Conservation (phyloP, 2,797 vertebrate genomes). For the Triplophysa yarkandensis region DNA sequence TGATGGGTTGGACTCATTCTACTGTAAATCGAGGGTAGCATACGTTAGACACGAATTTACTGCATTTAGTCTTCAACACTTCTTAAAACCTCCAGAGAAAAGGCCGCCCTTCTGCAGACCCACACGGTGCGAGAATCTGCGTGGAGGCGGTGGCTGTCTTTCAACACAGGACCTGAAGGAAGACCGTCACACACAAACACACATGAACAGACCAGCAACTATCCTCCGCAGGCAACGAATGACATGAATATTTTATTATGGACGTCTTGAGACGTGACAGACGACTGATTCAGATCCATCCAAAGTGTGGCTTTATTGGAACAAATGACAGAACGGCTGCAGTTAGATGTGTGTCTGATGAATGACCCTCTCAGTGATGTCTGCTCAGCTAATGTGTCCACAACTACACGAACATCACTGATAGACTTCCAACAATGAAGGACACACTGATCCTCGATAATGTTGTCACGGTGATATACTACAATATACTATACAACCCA, state of each 20-base stretch:
- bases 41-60: not conserved
- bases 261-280: constrained; percentile 68
- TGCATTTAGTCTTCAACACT: not conserved
- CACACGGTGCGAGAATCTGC: constrained; percentile 2
- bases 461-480: too few relatives aligned
- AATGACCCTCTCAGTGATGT: constrained; percentile 56
- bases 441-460: not conserved
- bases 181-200: constrained; percentile 48
- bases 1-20: not conserved
- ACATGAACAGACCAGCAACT: constrained; percentile 35
- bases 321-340: constrained; percentile 48
- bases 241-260: constrained; percentile 77
- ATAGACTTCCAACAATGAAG: not conserved
- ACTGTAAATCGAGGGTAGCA: not conserved
- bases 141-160: constrained; percentile 25
- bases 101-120: not conserved
- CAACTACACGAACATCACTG: not conserved
- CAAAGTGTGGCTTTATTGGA: constrained; percentile 68
- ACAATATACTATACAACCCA: too few relatives aligned
- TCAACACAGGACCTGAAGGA: constrained; percentile 37
- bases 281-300: constrained; percentile 62
- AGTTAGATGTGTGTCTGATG: constrained; percentile 69
- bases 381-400: constrained; percentile 54
- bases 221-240: constrained; percentile 63
- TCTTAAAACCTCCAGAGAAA: not conserved